These are phyloP conservation scores for Imbricaverruca yamaguchii DNA, from an alignment of 2,888 invertebrate species.

Conservation along the genomic window DNA sequence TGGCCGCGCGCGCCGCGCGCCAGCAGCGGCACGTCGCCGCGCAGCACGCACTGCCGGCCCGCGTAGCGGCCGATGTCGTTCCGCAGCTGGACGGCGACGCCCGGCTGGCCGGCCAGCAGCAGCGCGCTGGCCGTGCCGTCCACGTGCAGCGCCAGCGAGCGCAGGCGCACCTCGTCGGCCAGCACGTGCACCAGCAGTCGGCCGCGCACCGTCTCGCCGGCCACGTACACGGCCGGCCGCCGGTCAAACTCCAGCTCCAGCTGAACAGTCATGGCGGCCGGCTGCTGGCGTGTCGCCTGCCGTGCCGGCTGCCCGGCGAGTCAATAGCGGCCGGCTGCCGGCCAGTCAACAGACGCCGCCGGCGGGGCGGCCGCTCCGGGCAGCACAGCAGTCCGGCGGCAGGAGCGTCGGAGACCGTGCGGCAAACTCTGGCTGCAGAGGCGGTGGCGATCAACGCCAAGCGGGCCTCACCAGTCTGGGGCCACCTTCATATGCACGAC, in stretches of 20 bases:
- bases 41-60: not conserved
- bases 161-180: not conserved
- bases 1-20: not conserved
- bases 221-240: not conserved
- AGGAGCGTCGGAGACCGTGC: no score
- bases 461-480: no score
- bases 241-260: constrained; percentile 4
- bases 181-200: constrained; percentile 1
- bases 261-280: not conserved
- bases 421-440: no score
- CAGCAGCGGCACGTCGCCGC: constrained; percentile 7
- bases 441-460: no score
- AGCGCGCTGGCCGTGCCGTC: not conserved
- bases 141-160: not conserved
- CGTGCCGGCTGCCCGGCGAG: no score
- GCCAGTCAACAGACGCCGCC: no score
- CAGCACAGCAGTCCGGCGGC: no score
- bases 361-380: no score
- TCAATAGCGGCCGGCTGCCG: no score
- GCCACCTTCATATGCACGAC: no score
- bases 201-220: constrained; percentile 13
- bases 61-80: not conserved
- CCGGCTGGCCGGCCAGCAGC: not conserved
- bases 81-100: not conserved
- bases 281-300: no score